Percentiles rank a stretch among this genome's conserved stretches.
Conservation (phyloP, 2,113 vertebrate species). For the Mesembrinibis cayennensis region DNA sequence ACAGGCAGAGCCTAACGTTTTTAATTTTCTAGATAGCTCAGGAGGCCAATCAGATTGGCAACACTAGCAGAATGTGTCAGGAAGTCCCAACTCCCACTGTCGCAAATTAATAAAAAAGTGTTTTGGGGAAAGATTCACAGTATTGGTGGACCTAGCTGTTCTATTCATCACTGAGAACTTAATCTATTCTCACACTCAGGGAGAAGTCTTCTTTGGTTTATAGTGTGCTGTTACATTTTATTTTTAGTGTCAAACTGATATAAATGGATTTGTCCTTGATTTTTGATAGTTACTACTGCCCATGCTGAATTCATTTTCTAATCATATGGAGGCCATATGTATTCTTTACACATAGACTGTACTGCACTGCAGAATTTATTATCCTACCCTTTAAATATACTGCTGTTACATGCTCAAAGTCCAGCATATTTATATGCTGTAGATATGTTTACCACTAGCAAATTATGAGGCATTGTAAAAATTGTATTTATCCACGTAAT, state of each 20-base stretch:
- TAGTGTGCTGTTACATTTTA: neutral
- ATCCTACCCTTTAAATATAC: neutral
- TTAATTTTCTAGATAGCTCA: conserved; percentile 24
- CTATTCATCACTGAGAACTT: neutral
- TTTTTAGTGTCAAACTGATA: neutral
- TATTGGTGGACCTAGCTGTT: neutral
- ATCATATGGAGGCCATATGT: conserved; percentile 37
- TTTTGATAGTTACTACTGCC: neutral
- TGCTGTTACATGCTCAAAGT: neutral
- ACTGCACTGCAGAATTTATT: neutral
- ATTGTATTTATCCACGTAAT: neutral
- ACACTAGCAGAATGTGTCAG: neutral
- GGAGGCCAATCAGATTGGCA: neutral
- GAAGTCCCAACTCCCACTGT: neutral
- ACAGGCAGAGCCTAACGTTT: neutral
- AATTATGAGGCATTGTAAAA: neutral
- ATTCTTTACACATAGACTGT: neutral
- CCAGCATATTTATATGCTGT: neutral
- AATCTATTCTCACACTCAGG: neutral
- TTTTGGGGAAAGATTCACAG: accelerated
- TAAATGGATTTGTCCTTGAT: neutral
- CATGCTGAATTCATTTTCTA: conserved; percentile 18
- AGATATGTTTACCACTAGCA: neutral
- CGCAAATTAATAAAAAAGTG: neutral
- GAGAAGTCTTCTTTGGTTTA: neutral